Base-by-base conservation (phyloP, 2,113 vertebrate species). In the Okapia johnstoni region DNA sequence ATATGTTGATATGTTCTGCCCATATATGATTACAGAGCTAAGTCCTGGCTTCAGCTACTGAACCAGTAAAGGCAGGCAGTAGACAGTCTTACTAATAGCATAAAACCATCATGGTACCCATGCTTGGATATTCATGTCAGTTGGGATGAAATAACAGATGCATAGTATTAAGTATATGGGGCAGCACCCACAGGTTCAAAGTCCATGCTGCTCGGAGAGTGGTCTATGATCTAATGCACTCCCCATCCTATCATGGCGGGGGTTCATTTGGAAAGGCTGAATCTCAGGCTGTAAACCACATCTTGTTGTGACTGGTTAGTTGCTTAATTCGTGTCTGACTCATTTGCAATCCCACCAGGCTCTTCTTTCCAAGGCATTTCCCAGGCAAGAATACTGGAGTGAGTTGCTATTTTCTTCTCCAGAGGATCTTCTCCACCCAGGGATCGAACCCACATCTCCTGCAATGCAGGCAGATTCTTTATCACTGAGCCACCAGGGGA, bases 301-400 rank as follows among this genome's bases (percentile, higher is more conserved):
- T 76, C 70, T 76, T 43, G 70, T 73, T 73, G 70, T 43, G 70
- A 26, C 7, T 76, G 40, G 17, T 40, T 70, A 70, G 19, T 70
- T 1, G 1, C 21, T 25, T 76, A 43, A 43, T 43, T 76, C 0
- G 0, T 76, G 9, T 73, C n/a, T 0, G 0, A 43, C 40, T 26
- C 70, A 43, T 13, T 43, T 26, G 70, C 40, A 26, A 43, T 25
- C 70, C 70, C 40, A 25, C 23, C 70, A 76, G 70, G 40, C 23
- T 76, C 70, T 76, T 43, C 70, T 76, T 40, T 26, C 23, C 40
- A 26, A 14, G 23, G 70, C 36, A 43, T 7, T 76, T 76, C 70
- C 70, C 70, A 76, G 21, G 70, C 40, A 43, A 76, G 40, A 76
- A 76, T 26, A 76, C 40, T 76, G 6, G 40, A 43, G 6, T 15